Evolutionary conservation across 2,113 vertebrate species (phyloP), one percentile per base, ranked within the genome.

Genomic region (Eupsittula cactorum): DNA sequence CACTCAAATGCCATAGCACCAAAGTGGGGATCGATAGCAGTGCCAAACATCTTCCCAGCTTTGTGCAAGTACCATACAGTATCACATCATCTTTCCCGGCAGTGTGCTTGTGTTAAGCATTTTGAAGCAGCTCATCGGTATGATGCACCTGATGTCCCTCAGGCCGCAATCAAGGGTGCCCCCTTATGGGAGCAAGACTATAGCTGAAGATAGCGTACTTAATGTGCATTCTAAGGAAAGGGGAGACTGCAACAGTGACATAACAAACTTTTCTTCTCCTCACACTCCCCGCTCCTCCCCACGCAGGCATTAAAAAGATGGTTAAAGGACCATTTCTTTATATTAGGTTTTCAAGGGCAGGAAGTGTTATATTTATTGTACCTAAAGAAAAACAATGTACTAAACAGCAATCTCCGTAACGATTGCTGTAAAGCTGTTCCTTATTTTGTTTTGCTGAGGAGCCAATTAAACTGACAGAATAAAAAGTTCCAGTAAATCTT

Each of bases 11-110:
- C 14, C 17, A 20, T 53, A 88, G 39, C 16, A 46, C 25, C 2
- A 0, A 68, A 39, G 19, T 1, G 10, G 6, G 35, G 24, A 49
- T 8, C 0, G 0, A 14, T 6, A 21, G 9, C 39, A 15, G 27
- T 0, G 19, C 37, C 11, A 50, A 71, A 9, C 1, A 3, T 0
- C 33, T 49, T 29, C 31, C 29, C 77, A 33, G 65, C 24, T 67
- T 19, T 20, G 0, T 9, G 28, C 9, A 13, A 73, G 33, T 7
- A 10, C 60, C 13, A 2, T 6, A 2, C 39, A 33, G 21, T 13
- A 12, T 2, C 37, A 0, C 47, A 5, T 2, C 44, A 1, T 2
- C 55, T 31, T 62, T 80, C 62, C 65, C 6, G 16, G 20, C 57
- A 37, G 27, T 2, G 2, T 4, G 35, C 35, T 37, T 44, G 27